Evolutionary conservation across 2,797 vertebrate species (phyloP).

Genomic region (Darevskia mixta): DNA sequence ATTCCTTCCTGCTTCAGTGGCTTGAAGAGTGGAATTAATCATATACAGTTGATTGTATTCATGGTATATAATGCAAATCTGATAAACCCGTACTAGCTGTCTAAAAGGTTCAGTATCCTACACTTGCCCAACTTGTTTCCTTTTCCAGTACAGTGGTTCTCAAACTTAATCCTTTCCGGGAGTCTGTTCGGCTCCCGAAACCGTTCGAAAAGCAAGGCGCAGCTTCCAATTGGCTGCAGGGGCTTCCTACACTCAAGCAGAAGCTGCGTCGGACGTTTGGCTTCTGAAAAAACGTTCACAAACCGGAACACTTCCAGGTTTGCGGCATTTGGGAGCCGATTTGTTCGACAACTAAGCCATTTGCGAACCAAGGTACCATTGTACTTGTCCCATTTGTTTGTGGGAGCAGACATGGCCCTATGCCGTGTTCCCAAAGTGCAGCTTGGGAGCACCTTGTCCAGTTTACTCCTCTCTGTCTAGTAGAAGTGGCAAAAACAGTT

Average conservation of each 20-base stretch:
- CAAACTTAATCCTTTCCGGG: too few relatives aligned
- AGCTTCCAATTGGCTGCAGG: too few relatives aligned
- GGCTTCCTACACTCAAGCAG: too few relatives aligned
- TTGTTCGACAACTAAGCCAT: too few relatives aligned
- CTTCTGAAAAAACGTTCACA: too few relatives aligned
- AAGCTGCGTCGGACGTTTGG: too few relatives aligned
- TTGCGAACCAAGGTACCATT: not conserved
- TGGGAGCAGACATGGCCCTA: not conserved
- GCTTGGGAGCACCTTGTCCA: not conserved
- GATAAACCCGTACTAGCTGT: not conserved
- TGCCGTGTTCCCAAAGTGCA: not conserved
- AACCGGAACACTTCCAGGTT: too few relatives aligned
- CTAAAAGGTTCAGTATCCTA: not conserved
- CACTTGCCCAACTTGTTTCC: not conserved
- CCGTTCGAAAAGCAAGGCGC: too few relatives aligned
- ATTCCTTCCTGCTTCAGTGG: not conserved
- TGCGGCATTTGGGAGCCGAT: too few relatives aligned
- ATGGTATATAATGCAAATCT: not conserved
- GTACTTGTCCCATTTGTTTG: not conserved
- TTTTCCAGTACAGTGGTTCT: not conserved
- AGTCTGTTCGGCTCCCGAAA: rapidly evolving
- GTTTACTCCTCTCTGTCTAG: not conserved
- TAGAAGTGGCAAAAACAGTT: too few relatives aligned
- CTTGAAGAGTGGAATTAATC: not conserved
- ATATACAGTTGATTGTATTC: not conserved